These are phyloP conservation scores for Pelosia muscerda DNA, from an alignment of 2,888 invertebrate genomes.

Conservation along the genomic window DNA sequence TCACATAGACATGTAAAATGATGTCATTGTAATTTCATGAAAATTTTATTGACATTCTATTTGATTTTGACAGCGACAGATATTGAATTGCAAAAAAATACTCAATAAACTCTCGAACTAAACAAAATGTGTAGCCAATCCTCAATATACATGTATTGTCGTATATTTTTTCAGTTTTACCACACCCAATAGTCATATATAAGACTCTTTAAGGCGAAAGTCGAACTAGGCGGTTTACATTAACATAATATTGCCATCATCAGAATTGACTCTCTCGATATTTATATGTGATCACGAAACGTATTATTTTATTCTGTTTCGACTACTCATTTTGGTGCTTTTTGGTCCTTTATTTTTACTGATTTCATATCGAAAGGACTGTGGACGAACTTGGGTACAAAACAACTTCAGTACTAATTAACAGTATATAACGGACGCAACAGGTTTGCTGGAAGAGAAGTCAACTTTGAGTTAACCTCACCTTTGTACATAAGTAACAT, in stretches of 20 bases:
- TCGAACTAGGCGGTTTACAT: conserved; percentile 16
- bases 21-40: no score
- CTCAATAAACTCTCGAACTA: no score
- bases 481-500: no score
- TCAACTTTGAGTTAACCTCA: no score
- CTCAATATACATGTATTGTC: background rate
- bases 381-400: no score
- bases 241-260: conserved; percentile 20
- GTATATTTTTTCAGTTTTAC: conserved; percentile 17
- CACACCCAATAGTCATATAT: conserved; percentile 5
- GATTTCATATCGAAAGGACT: background rate
- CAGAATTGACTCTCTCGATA: conserved; percentile 8
- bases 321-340: background rate
- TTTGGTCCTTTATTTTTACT: background rate
- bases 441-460: no score
- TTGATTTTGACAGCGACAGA: no score
- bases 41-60: no score
- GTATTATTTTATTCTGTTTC: background rate
- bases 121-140: background rate
- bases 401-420: no score
- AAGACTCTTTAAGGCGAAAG: background rate
- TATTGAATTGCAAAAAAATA: no score
- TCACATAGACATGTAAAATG: no score
- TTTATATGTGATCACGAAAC: conserved; percentile 9
- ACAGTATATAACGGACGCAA: no score